Percentiles rank a stretch among this genome's conserved stretches.
Conservation (phyloP, 2,113 vertebrate species). For the Pyrgilauda ruficollis region DNA sequence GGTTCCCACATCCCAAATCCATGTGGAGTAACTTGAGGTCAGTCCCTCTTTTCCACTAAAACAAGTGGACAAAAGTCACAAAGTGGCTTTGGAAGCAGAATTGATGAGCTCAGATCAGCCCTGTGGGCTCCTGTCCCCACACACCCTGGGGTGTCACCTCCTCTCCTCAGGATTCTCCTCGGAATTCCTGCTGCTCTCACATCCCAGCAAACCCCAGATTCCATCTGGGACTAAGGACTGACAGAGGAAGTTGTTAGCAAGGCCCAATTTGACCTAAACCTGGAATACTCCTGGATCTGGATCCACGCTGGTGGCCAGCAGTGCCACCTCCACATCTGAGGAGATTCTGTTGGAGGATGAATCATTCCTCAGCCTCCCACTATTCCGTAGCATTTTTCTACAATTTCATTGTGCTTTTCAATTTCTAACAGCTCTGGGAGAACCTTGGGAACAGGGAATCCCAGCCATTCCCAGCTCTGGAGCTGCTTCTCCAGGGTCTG, state of each 20-base stretch:
- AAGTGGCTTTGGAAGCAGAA: not conserved
- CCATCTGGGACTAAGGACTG: not conserved
- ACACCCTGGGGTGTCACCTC: rapidly evolving
- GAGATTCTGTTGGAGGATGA: not conserved
- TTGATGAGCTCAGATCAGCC: not conserved
- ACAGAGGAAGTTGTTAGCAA: not conserved
- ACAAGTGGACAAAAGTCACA: rapidly evolving
- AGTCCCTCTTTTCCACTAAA: not conserved
- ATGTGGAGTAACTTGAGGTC: not conserved
- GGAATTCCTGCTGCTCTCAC: not conserved
- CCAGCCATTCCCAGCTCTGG: not conserved
- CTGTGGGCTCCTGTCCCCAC: not conserved
- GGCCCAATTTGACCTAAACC: not conserved
- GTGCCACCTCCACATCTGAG: not conserved
- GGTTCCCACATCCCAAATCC: not conserved
- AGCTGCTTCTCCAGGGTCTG: not conserved
- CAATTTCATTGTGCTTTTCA: not conserved
- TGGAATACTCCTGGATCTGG: not conserved
- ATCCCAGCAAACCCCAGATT: not conserved
- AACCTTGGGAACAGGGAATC: not conserved
- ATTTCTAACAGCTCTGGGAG: not conserved
- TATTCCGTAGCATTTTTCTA: not conserved
- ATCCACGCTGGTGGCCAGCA: not conserved
- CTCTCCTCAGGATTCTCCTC: not conserved
- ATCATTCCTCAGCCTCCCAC: not conserved